Conservation (phyloP, 2,797 vertebrate species). For the Sternotherus odoratus region DNA sequence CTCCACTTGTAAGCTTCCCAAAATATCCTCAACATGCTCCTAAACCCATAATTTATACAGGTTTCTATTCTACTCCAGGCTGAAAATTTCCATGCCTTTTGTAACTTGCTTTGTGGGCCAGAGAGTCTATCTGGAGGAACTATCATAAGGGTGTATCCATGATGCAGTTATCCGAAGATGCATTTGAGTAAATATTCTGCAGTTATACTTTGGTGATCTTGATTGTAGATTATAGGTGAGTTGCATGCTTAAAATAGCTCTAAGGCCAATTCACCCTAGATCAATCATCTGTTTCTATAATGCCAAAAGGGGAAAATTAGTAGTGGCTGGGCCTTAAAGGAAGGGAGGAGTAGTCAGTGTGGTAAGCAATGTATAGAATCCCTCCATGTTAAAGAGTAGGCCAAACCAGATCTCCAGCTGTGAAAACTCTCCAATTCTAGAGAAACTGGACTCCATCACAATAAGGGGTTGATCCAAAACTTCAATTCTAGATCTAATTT, state of each 20-base stretch:
- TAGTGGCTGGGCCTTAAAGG: background rate
- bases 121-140: background rate
- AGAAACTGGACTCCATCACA: background rate
- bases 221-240: background rate
- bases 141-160: background rate
- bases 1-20: background rate
- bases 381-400: background rate
- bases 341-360: background rate
- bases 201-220: background rate
- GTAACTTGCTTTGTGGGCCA: background rate
- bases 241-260: background rate
- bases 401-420: slow-evolving; percentile 1
- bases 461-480: background rate
- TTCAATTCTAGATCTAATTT: background rate
- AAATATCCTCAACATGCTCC: background rate
- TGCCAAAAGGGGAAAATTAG: background rate
- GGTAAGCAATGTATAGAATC: background rate
- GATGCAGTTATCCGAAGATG: background rate
- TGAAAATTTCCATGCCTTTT: background rate
- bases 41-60: background rate
- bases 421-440: background rate
- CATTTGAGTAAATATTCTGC: background rate
- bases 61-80: background rate
- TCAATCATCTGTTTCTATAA: slow-evolving; percentile 5
- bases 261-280: background rate